These are phyloP conservation scores for Bucorvus abyssinicus DNA, from an alignment of 2,797 vertebrate genomes.

Conservation along the genomic window DNA sequence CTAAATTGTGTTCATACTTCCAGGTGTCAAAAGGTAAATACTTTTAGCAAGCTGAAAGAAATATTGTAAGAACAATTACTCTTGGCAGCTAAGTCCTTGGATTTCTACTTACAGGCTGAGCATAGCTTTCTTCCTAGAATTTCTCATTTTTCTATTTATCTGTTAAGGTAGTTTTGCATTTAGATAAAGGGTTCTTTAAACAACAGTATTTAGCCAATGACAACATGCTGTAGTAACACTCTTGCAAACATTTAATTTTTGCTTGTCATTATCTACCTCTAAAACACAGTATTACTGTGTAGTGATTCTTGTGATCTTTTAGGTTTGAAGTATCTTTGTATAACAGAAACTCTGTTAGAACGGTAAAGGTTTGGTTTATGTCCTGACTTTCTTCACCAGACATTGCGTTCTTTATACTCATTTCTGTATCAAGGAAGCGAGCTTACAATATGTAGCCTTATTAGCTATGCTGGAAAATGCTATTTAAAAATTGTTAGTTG, in stretches of 20 bases:
- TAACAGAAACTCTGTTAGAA: not conserved
- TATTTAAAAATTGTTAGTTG: not conserved
- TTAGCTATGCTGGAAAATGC: not conserved
- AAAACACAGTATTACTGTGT: not conserved
- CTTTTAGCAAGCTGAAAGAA: not conserved
- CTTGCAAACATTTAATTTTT: not conserved
- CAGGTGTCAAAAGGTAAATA: not conserved
- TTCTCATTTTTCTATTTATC: not conserved
- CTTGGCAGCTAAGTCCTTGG: not conserved
- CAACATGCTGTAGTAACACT: not conserved
- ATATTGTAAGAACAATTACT: not conserved
- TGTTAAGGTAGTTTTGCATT: not conserved
- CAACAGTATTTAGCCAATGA: not conserved
- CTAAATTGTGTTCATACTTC: not conserved
- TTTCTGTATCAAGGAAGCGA: not conserved
- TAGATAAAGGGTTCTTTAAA: not conserved
- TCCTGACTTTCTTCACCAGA: not conserved
- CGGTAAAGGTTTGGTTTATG: not conserved
- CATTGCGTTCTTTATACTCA: fast-evolving
- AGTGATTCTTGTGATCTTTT: not conserved
- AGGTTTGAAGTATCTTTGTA: not conserved
- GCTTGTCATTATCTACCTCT: not conserved
- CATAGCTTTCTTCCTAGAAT: not conserved
- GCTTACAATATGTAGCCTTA: not conserved
- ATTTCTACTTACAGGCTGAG: not conserved